A percentile compares a stretch with the other conserved stretches of the same genome.
phyloP scores from a whole-genome alignment of 1,140 invertebrate genomes.

The Ostrea edulis region DNA sequence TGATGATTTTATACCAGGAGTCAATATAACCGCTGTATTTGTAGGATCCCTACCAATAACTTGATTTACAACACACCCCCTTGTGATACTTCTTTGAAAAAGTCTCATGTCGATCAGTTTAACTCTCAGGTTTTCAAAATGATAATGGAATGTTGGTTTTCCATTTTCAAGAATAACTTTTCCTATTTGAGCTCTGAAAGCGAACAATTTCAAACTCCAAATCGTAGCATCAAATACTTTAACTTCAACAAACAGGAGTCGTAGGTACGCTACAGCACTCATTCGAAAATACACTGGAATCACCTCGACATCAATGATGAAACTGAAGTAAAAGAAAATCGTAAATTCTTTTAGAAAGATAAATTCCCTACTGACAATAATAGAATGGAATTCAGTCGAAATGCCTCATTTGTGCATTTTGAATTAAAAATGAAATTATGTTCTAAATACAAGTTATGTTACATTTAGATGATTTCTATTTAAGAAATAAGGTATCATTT shows the following conservation, averaged over 20 bases:
- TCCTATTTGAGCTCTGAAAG: neutral
- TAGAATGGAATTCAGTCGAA: no score
- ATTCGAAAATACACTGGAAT: neutral
- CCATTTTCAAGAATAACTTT: neutral
- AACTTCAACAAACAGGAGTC: neutral
- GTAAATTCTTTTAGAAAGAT: no score
- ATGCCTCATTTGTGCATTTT: no score
- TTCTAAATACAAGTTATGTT: no score
- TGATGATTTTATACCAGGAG: conserved; percentile 39
- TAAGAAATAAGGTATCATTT: no score
- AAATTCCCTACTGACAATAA: no score
- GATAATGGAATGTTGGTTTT: neutral
- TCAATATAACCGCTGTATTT: conserved; percentile 58
- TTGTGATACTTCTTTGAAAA: conserved; percentile 49
- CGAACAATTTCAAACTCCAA: neutral
- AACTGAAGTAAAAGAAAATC: neutral
- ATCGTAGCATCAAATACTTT: neutral
- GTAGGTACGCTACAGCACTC: neutral
- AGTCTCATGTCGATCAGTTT: neutral
- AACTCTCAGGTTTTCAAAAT: neutral
- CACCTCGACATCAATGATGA: neutral
- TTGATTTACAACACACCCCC: conserved; percentile 48
- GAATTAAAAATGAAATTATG: no score
- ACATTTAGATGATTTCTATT: no score
- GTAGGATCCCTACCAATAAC: conserved; percentile 43